Evolutionary conservation across 2,113 vertebrate species (phyloP).

Genomic region (Eidolon helvum): DNA sequence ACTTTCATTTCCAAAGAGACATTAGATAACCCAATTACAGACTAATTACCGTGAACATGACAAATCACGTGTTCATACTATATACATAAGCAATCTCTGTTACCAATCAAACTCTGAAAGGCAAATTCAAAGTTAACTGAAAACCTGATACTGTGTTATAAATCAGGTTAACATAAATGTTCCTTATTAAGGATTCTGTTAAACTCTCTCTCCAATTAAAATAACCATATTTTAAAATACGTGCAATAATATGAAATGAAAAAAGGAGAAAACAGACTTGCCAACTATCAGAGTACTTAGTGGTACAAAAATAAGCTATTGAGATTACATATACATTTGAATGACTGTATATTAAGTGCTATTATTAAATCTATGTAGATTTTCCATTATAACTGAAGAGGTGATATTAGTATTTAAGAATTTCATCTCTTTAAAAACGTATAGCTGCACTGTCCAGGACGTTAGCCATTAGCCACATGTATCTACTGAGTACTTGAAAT

Average conservation of each 20-base stretch:
- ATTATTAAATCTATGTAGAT: not conserved
- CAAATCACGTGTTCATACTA: not conserved
- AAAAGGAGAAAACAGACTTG: not conserved
- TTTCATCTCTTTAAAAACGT: not conserved
- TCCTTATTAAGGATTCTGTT: not conserved
- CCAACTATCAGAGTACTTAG: not conserved
- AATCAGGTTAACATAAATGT: not conserved
- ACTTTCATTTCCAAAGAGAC: conserved; percentile 46
- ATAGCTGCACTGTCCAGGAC: not conserved
- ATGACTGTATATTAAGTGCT: not conserved
- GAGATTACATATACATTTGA: not conserved
- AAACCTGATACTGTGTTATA: not conserved
- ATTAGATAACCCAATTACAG: conserved; percentile 41
- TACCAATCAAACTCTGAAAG: not conserved
- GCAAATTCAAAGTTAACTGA: not conserved
- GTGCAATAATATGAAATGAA: not conserved
- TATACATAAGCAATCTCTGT: not conserved
- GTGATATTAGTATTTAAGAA: not conserved
- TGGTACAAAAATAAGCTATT: not conserved
- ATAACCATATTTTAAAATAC: conserved; percentile 4
- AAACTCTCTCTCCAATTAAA: not conserved
- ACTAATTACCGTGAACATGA: not conserved
- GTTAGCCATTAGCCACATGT: not conserved
- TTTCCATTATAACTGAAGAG: not conserved
- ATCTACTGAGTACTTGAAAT: not conserved